phyloP scores from a whole-genome alignment of 2,888 invertebrate species.

The Halocaridina rubra region DNA sequence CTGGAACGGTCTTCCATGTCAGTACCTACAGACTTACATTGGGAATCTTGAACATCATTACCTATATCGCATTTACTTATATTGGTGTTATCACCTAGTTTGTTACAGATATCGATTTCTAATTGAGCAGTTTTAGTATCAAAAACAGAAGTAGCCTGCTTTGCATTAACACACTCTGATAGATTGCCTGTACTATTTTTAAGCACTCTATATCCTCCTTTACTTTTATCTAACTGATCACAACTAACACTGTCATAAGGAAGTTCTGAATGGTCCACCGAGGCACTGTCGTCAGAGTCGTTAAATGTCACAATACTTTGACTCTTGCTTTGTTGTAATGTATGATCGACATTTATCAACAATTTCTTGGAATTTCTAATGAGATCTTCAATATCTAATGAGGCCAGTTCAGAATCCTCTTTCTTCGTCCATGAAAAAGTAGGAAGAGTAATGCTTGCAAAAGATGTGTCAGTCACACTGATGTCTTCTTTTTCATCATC shows the following conservation, averaged over 20 bases:
- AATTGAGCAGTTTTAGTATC: not conserved
- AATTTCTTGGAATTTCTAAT: slow-evolving; percentile 56
- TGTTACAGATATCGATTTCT: not conserved
- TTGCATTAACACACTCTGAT: not conserved
- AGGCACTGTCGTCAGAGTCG: slow-evolving; percentile 47
- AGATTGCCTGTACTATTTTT: no score
- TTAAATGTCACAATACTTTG: slow-evolving; percentile 28
- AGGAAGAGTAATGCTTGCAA: slow-evolving; percentile 48
- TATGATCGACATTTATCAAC: slow-evolving; percentile 56
- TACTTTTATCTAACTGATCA: slow-evolving; percentile 13
- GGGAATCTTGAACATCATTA: not conserved
- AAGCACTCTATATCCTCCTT: not conserved
- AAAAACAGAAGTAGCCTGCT: not conserved
- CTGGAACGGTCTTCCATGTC: not conserved
- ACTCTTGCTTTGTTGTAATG: slow-evolving; percentile 57
- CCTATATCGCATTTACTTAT: not conserved
- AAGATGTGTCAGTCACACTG: slow-evolving; percentile 41
- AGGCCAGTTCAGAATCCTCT: slow-evolving; percentile 51
- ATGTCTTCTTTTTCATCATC: slow-evolving; percentile 20
- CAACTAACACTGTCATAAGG: slow-evolving; percentile 35
- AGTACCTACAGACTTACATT: not conserved
- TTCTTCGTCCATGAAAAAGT: slow-evolving; percentile 46
- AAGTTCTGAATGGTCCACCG: slow-evolving; percentile 51
- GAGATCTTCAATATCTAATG: slow-evolving; percentile 55
- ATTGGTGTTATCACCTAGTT: not conserved